Conservation (phyloP, 2,797 vertebrate genomes). For the Acanthurus leucopareius region DNA sequence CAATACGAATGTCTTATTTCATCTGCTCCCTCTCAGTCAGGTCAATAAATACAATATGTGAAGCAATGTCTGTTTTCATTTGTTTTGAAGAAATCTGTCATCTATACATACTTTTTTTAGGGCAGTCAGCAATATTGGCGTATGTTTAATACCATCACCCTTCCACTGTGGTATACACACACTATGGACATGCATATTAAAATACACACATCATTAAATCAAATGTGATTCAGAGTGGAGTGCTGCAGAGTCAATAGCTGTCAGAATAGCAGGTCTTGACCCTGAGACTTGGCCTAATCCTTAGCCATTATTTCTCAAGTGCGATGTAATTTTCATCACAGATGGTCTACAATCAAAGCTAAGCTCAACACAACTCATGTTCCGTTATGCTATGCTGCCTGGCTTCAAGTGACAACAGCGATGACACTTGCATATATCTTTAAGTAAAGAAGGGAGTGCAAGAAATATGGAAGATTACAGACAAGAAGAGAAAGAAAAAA, state of each 20-base stretch:
- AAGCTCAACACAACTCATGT: constrained; percentile 33
- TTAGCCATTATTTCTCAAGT: constrained; percentile 78
- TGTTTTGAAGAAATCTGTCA: constrained; percentile 5
- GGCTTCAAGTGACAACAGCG: constrained; percentile 56
- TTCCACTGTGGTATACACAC: constrained; percentile 2
- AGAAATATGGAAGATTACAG: neutral
- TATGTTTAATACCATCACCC: constrained; percentile 27
- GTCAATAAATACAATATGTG: constrained; percentile 12
- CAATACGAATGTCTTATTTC: constrained; percentile 48
- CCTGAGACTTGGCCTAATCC: constrained; percentile 71
- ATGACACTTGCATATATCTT: constrained; percentile 14
- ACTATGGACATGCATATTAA: constrained; percentile 45
- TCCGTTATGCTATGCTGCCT: constrained; percentile 35
- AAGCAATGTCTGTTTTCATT: constrained; percentile 1
- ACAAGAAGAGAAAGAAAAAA: no score
- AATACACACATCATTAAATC: constrained; percentile 62
- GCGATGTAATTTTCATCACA: constrained; percentile 77
- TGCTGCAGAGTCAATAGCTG: constrained; percentile 63
- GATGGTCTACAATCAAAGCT: constrained; percentile 71
- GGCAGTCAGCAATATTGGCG: constrained; percentile 19
- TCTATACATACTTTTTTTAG: neutral
- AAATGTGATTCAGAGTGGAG: constrained; percentile 63
- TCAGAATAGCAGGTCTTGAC: constrained; percentile 75
- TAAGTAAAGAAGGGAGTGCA: constrained; percentile 1
- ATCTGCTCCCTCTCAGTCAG: constrained; percentile 18